Base-by-base conservation (phyloP, 1,140 invertebrate species). In the Himalopsyche phryganea region DNA sequence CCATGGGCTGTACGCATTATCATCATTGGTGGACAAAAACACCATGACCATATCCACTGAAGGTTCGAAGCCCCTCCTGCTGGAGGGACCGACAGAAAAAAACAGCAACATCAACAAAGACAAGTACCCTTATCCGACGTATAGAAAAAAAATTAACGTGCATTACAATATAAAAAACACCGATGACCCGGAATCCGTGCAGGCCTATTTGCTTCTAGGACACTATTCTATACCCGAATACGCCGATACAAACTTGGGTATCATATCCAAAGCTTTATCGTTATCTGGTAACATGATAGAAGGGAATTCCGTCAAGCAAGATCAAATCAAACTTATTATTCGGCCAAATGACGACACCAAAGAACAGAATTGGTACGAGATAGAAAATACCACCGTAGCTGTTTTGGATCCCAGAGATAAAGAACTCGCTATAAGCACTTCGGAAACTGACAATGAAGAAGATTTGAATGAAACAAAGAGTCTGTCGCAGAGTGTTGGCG, bases 1-100 rank as follows among this genome's bases (percentile, higher is more conserved):
- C 51, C 84, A 91, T 70, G 92, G 91, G 1, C 73, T 95, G 1
- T 98, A 97, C 74, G 96, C 94, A 0, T 71, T 98, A 36, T 92
- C 92, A 2, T 93, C 94, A 0, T 74, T 96, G 17, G 93, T 95
- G 0, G 94, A 97, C 76, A 87, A 91, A 65, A 87, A 87, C 53
- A 86, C 83, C 7, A 83, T 86, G 9, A 87, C 86, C 6, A 88
- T 90, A 71, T 84, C 84, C 0, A 79, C 81, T 1, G 80, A 79
- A 5, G 80, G 83, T 51, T 67, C 77, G 11, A 82, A 80, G 15
- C 82, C 83, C 0, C 71, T 88, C 17, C 71, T 90, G 6, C 66
- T 91, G 0, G 88, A 88, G 67, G 89, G 89, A 0, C 88, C 88
- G 6, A 61, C 71, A 62, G 42, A 68, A 52, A 51, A 68, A 61